phyloP scores from a whole-genome alignment of 2,113 vertebrate genomes.

The Halcyon malimbica region DNA sequence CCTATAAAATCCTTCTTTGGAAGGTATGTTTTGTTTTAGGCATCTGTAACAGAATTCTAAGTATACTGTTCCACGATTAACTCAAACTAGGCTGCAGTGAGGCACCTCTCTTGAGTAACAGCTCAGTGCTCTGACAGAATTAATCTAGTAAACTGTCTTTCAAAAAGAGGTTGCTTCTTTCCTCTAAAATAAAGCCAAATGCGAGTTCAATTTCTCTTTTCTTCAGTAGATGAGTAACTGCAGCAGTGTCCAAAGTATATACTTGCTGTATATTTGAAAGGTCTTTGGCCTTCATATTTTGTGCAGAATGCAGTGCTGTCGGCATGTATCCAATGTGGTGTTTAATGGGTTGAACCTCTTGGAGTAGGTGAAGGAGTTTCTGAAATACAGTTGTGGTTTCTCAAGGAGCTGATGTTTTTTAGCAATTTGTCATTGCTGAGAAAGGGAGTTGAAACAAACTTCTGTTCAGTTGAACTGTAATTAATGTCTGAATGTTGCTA shows the following conservation, averaged over 20 bases:
- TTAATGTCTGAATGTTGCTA: neutral
- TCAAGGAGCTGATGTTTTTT: neutral
- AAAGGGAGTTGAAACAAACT: neutral
- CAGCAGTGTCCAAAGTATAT: neutral
- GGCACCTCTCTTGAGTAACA: neutral
- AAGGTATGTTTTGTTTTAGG: neutral
- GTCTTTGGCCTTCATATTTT: neutral
- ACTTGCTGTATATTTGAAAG: neutral
- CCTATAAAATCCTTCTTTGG: neutral
- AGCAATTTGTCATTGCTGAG: neutral
- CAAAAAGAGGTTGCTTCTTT: neutral
- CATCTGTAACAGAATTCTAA: neutral
- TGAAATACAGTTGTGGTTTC: neutral
- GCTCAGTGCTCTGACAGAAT: neutral
- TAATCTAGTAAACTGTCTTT: neutral
- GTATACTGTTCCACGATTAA: neutral
- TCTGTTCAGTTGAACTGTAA: neutral
- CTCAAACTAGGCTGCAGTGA: neutral
- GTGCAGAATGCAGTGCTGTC: neutral
- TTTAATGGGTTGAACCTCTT: neutral
- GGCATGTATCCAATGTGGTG: neutral
- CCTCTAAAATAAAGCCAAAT: neutral
- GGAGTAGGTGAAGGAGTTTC: neutral
- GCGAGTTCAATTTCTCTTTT: neutral
- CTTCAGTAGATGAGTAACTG: neutral